Percentiles rank a stretch among this genome's conserved stretches.
These are phyloP conservation scores for Emydocephalus ijimae DNA, from an alignment of 2,113 vertebrate species.

Conservation along the genomic window DNA sequence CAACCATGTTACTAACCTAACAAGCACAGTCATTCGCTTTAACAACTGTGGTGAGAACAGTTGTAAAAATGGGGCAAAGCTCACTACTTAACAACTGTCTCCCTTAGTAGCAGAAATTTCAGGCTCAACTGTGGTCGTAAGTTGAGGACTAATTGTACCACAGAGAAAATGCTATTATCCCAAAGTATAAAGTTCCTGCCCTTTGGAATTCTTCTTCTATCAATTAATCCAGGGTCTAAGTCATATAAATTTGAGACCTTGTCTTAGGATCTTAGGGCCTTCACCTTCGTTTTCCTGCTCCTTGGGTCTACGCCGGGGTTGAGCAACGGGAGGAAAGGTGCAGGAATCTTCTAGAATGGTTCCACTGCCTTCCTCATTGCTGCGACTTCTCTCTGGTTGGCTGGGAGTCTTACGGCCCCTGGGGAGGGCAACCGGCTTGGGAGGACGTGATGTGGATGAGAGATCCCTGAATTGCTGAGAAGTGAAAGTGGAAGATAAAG, in stretches of 20 bases:
- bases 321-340: background rate
- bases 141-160: background rate
- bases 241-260: no score
- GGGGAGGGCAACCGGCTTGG: constrained; percentile 57
- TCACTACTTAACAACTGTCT: background rate
- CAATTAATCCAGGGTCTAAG: background rate
- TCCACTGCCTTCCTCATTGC: constrained; percentile 22
- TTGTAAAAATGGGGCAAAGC: background rate
- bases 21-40: no score
- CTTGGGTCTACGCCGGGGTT: background rate
- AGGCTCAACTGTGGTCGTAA: no score
- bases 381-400: constrained; percentile 42
- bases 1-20: no score
- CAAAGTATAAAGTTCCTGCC: background rate
- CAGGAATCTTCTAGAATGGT: background rate
- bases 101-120: background rate
- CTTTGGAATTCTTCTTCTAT: background rate
- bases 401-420: constrained; percentile 45
- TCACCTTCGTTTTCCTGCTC: constrained; percentile 4
- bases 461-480: constrained; percentile 40
- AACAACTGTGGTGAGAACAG: background rate
- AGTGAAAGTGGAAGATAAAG: background rate
- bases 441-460: constrained; percentile 37
- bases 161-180: background rate
- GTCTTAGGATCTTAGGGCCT: no score